A percentile compares a stretch with the other conserved stretches of the same genome.
Conservation (phyloP, 2,113 vertebrate species). For the Equus przewalskii region DNA sequence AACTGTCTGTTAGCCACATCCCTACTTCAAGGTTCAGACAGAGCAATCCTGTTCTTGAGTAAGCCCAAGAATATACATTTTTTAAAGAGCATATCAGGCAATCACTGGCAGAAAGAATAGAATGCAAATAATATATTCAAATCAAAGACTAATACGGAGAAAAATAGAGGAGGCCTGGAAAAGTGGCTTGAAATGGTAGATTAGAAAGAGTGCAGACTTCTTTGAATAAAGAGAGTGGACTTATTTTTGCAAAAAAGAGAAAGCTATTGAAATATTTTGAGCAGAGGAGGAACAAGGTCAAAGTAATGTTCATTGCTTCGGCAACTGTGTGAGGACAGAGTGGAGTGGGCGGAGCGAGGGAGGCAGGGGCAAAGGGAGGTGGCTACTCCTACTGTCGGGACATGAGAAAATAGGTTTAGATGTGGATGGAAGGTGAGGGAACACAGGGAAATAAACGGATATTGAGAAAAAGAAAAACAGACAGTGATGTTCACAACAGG, state of each 20-base stretch:
- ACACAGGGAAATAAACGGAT: background rate
- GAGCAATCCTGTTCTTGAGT: background rate
- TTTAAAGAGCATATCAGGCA: background rate
- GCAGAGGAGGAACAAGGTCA: background rate
- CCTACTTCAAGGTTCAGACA: background rate
- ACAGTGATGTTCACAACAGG: background rate
- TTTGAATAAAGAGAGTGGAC: background rate
- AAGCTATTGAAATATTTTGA: background rate
- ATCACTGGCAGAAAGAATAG: background rate
- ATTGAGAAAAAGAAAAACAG: background rate
- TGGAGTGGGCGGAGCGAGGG: accelerated
- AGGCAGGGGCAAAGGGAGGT: background rate
- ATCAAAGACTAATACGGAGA: background rate
- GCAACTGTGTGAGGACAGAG: background rate
- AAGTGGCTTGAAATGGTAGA: background rate
- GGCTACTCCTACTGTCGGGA: background rate
- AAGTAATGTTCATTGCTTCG: background rate
- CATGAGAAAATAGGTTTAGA: background rate
- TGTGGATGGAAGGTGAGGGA: background rate
- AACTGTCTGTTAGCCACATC: background rate
- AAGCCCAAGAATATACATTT: background rate
- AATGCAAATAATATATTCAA: background rate
- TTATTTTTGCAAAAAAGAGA: background rate
- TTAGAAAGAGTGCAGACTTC: background rate
- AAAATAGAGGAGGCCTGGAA: background rate